Evolutionary conservation across 1,140 invertebrate species (phyloP).

Genomic region (Apis dorsata): DNA sequence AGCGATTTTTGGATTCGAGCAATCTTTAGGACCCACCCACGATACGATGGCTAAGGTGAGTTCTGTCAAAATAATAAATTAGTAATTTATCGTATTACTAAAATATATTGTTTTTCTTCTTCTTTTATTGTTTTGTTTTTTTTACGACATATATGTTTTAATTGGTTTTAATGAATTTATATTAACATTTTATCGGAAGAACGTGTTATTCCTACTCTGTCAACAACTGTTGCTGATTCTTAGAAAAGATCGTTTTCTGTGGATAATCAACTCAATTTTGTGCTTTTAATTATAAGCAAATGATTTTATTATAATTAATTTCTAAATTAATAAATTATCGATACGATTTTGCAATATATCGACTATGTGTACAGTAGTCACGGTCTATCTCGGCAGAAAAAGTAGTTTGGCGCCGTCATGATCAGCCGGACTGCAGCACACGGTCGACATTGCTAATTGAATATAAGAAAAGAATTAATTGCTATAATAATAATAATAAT

Average conservation of each 20-base stretch:
- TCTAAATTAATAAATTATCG: not conserved
- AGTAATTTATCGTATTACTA: not conserved
- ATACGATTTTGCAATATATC: not conserved
- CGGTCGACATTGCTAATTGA: not conserved
- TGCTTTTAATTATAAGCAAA: not conserved
- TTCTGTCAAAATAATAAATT: conserved; percentile 12
- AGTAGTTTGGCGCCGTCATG: conserved; percentile 47
- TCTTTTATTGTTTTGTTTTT: not conserved
- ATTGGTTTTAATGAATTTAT: not conserved
- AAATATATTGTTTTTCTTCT: not conserved
- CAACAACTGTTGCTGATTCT: conserved; percentile 46
- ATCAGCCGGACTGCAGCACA: conserved; percentile 41
- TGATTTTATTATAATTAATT: not conserved
- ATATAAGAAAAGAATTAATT: not conserved
- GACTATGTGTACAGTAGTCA: conserved; percentile 20
- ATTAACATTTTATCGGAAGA: not conserved
- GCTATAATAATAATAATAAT: not conserved
- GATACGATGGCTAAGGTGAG: conserved; percentile 62
- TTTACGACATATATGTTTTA: not conserved
- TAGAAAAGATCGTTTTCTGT: not conserved
- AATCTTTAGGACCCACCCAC: conserved; percentile 59
- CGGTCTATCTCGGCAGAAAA: conserved; percentile 42
- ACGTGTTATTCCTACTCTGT: conserved; percentile 13
- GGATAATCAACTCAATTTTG: not conserved
- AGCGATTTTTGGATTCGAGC: conserved; percentile 19